Base-by-base conservation (phyloP, 2,113 vertebrate genomes). In the Tyto alba region DNA sequence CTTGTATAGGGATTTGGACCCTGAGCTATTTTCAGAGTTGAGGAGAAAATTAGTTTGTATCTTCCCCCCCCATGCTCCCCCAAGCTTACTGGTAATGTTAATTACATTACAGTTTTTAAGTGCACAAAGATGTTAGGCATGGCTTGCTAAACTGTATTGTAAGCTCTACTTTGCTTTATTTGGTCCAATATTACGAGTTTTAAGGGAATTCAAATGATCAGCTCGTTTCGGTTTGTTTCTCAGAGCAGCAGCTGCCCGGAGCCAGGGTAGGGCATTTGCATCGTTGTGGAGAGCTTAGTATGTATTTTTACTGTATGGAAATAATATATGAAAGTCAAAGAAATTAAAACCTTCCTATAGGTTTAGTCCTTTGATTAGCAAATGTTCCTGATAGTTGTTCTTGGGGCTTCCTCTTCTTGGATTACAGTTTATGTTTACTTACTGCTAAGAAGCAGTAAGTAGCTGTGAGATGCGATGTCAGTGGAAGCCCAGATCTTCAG, bases 311-410 rank as follows among this genome's bases (percentile, higher is more conserved):
- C 95, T 97, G 36, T 69, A 96, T 80, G 95, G 93, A 96, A 96
- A 95, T 95, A 19, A 36, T 48, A 45, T 13, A 11, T 56, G 73
- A 85, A 83, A 91, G 89, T 69, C 47, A 96, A 95, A 94, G 56
- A 88, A 92, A 67, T 29, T 0, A 91, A 83, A 83, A 48, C 10
- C 41, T 87, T 72, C 23, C 56, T 85, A 16, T 75, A 12, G 41
- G 55, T 55, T 88, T 95, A 78, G 19, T 67, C 71, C 59, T 97
- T 98, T 97, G 97, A 68, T 96, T 97, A 97, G 88, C 97, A 98
- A 96, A 97, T 95, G 9, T 38, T 90, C 56, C 30, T 53, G 55
- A 47, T 88, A 13, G 22, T 84, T 89, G 12, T 76, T 93, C 48
- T 41, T 20, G 38, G 43, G 71, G 57, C 38, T 87, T 88, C 52